Conservation (phyloP, 1,140 invertebrate genomes). For the Drosophila gunungcola region DNA sequence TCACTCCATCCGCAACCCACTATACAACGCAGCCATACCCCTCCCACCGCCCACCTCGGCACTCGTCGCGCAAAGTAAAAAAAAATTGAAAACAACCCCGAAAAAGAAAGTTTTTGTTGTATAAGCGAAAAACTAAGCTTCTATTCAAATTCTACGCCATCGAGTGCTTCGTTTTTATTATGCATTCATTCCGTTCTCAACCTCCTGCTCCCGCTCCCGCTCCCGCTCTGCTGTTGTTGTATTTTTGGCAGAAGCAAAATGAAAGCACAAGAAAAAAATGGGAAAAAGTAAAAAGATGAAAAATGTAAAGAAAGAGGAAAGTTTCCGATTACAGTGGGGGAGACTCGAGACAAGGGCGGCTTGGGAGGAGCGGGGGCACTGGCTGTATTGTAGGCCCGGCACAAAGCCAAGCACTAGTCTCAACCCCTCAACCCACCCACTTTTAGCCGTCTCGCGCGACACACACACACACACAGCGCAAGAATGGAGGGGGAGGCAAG, state of each 20-base stretch:
- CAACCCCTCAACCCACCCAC: slow-evolving; percentile 12
- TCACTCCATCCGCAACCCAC: neutral
- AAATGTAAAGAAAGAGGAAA: slow-evolving; percentile 83
- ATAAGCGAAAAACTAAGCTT: slow-evolving; percentile 84
- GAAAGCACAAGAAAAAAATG: slow-evolving; percentile 71
- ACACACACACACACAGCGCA: neutral
- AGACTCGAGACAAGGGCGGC: neutral
- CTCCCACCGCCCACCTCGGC: neutral
- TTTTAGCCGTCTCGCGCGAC: slow-evolving; percentile 4
- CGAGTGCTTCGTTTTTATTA: slow-evolving; percentile 83
- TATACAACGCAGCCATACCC: neutral
- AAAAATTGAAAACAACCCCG: slow-evolving; percentile 84
- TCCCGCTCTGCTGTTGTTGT: slow-evolving; percentile 39
- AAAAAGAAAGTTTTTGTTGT: slow-evolving; percentile 84
- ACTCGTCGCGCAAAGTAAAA: slow-evolving; percentile 43
- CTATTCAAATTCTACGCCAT: slow-evolving; percentile 84
- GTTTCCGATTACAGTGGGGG: slow-evolving; percentile 81
- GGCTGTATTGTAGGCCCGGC: slow-evolving; percentile 63
- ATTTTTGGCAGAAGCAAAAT: slow-evolving; percentile 78
- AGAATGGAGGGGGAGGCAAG: neutral
- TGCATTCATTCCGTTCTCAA: slow-evolving; percentile 70
- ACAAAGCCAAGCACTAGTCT: slow-evolving; percentile 72
- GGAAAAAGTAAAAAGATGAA: slow-evolving; percentile 72
- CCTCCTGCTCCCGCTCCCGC: neutral
- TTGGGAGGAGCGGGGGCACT: neutral